Evolutionary conservation across 2,888 invertebrate genomes (phyloP).

Genomic region (Eupithecia dodoneata): DNA sequence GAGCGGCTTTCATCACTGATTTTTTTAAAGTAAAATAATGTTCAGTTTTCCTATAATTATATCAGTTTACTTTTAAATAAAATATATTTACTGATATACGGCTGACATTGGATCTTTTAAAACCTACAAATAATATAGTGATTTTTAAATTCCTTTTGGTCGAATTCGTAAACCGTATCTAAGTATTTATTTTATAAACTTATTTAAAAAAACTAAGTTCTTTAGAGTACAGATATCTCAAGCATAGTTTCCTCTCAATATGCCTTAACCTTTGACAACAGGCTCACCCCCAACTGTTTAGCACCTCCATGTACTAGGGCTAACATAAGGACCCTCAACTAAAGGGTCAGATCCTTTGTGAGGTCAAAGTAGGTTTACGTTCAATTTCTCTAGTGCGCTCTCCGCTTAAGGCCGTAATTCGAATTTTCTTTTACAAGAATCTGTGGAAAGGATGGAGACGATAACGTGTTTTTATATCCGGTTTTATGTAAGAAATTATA

Average conservation of each 20-base stretch:
- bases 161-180: neutral
- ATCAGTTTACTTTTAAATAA: neutral
- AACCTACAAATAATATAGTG: neutral
- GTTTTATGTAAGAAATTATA: neutral
- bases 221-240: neutral
- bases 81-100: neutral
- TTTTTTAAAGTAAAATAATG: neutral
- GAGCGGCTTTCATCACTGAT: neutral
- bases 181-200: neutral
- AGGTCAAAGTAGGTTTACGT: slow-evolving; percentile 54
- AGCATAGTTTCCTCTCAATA: slow-evolving; percentile 22
- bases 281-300: slow-evolving; percentile 61
- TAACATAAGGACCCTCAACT: slow-evolving; percentile 55
- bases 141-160: neutral
- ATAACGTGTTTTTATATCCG: slow-evolving; percentile 8
- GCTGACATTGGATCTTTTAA: neutral
- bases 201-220: neutral
- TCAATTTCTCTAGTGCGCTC: slow-evolving; percentile 49
- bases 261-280: slow-evolving; percentile 21
- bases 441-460: neutral
- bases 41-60: neutral
- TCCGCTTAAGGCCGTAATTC: slow-evolving; percentile 34
- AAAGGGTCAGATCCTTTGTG: slow-evolving; percentile 57
- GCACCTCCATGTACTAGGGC: slow-evolving; percentile 64
- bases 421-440: slow-evolving; percentile 30